Evolutionary conservation across 1,140 invertebrate genomes (phyloP).

Genomic region (Zaprionus tsacasi): DNA sequence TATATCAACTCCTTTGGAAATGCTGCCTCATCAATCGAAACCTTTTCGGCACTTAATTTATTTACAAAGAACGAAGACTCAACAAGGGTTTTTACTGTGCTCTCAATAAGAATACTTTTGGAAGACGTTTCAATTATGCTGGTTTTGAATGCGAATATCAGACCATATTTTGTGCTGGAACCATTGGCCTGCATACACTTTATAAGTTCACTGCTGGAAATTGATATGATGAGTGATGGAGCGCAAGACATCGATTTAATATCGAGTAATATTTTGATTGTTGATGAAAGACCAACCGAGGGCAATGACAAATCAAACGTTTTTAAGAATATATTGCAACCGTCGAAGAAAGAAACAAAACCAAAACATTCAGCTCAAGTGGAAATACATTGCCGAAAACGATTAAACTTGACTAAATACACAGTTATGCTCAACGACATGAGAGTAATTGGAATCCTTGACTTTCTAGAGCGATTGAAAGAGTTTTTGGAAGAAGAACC

Average conservation of each 20-base stretch:
- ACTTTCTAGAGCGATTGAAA: slow-evolving; percentile 95
- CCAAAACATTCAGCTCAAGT: slow-evolving; percentile 90
- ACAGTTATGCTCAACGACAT: slow-evolving; percentile 98
- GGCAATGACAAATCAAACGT: slow-evolving; percentile 87
- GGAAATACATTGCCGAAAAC: slow-evolving; percentile 92
- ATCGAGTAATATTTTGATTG: slow-evolving; percentile 95
- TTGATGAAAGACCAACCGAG: slow-evolving; percentile 88
- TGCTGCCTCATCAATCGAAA: slow-evolving; percentile 62
- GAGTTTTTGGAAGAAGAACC: slow-evolving; percentile 89
- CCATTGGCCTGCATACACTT: slow-evolving; percentile 95
- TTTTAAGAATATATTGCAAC: slow-evolving; percentile 95
- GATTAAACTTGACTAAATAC: slow-evolving; percentile 90
- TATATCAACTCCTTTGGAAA: slow-evolving; percentile 72
- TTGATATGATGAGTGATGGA: slow-evolving; percentile 94
- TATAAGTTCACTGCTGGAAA: slow-evolving; percentile 93
- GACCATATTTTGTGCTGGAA: slow-evolving; percentile 62
- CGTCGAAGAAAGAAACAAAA: slow-evolving; percentile 85
- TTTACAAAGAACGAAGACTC: slow-evolving; percentile 46
- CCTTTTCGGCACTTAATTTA: slow-evolving; percentile 56
- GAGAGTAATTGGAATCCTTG: slow-evolving; percentile 96
- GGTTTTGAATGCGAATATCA: slow-evolving; percentile 81
- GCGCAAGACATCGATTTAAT: slow-evolving; percentile 96
- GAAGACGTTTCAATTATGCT: slow-evolving; percentile 94
- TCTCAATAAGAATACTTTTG: slow-evolving; percentile 92
- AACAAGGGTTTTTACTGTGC: slow-evolving; percentile 88